Evolutionary conservation across 2,888 invertebrate genomes (phyloP), one percentile per base, ranked within the genome.

Genomic region (Hydrotaea cyrtoneurina): DNA sequence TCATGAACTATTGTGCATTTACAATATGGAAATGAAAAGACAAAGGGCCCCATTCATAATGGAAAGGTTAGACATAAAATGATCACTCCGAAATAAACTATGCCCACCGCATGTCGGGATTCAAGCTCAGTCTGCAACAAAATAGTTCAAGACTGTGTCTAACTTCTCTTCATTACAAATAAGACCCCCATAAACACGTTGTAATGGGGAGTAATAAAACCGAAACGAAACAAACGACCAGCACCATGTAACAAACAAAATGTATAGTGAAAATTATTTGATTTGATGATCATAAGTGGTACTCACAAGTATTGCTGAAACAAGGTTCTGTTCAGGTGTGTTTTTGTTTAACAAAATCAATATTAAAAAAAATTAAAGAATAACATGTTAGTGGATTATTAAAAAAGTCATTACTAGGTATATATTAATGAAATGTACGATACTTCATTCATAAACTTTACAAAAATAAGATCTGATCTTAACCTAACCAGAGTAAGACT

Each of bases 281-380:
- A 83, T 59, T 59, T 74, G 74, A 74, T 82, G 83, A 74, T 82
- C 80, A 74, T 71, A 77, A 83, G 57, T 83, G 80, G 86, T 91
- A 91, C 91, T 91, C 90, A 91, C 91, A 88, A 91, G 91, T 91
- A 91, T 90, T 88, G 91, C 92, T 89, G 91, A 91, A 90, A 91
- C 92, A 90, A 91, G 91, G 46, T 69, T 69, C 69, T 69, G 43
- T 69, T 69, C 53, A 76, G 76, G 19, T 55, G 53, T 78, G 39
- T 69, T 17, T 66, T 66, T 23, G 69, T 69, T 69, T 69, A 46
- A 88, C 82, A 86, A 86, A 85, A 66, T 87, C 88, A 69, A 36
- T 43, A 86, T 78, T 83, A 86, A 85, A 74, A 86, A 74, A 87
- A 86, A 87, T 80, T 84, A 86, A 86, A 87, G 84, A 78, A 82